Evolutionary conservation across 2,888 invertebrate species (phyloP).

Genomic region (Andrena praecox): DNA sequence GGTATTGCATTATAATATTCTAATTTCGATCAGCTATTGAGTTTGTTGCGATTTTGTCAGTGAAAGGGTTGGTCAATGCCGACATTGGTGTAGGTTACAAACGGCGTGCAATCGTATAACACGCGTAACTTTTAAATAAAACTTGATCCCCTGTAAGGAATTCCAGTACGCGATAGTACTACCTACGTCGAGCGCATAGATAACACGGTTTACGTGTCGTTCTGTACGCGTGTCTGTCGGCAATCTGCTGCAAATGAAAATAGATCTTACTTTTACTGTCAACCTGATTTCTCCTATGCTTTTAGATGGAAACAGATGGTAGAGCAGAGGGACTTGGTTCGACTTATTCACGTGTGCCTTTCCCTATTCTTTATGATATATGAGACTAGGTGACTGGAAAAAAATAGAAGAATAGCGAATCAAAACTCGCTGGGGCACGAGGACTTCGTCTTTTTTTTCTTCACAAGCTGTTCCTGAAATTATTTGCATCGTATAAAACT

Average conservation of each 20-base stretch:
- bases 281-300: slow-evolving; percentile 25
- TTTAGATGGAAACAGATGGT: slow-evolving; percentile 49
- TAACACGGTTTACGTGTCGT: slow-evolving; percentile 27
- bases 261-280: slow-evolving; percentile 51
- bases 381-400: slow-evolving; percentile 7
- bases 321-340: slow-evolving; percentile 21
- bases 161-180: slow-evolving; percentile 16
- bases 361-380: slow-evolving; percentile 32
- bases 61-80: not conserved
- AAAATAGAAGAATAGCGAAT: slow-evolving; percentile 13
- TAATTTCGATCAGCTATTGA: not conserved
- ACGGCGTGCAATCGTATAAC: not conserved
- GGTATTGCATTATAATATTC: not conserved
- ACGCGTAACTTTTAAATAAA: not conserved
- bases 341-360: slow-evolving; percentile 22
- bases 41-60: not conserved
- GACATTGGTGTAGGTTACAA: too few relatives aligned
- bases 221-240: slow-evolving; percentile 11
- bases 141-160: not conserved
- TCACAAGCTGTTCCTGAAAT: not conserved
- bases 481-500: not conserved
- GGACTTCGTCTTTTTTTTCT: not conserved
- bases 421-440: slow-evolving; percentile 9
- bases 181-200: slow-evolving; percentile 13
- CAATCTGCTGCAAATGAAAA: slow-evolving; percentile 53